Percentiles rank a stretch among this genome's conserved stretches.
These are phyloP conservation scores for Bucorvus abyssinicus DNA, from an alignment of 2,797 vertebrate species.

Conservation along the genomic window DNA sequence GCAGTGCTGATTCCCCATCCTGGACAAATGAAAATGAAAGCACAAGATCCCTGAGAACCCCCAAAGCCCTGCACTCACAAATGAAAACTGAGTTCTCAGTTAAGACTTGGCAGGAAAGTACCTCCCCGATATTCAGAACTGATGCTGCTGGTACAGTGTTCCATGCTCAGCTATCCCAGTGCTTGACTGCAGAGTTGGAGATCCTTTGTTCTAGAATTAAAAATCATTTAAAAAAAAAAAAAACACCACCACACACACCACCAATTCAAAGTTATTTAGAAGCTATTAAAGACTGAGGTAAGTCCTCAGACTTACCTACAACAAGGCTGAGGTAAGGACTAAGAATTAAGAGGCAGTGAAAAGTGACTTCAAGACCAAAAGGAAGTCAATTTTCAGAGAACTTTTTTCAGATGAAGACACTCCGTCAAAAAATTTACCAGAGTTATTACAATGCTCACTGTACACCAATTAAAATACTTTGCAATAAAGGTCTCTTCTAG, in stretches of 20 bases:
- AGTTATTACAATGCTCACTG: not conserved
- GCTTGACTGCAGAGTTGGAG: not conserved
- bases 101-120: not conserved
- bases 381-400: not conserved
- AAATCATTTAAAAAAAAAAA: not conserved
- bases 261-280: not conserved
- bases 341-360: not conserved
- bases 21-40: slow-evolving; percentile 47
- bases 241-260: not conserved
- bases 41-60: not conserved
- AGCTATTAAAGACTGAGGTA: not conserved
- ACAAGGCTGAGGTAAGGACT: not conserved
- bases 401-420: not conserved
- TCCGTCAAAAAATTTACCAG: not conserved
- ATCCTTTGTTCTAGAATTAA: not conserved
- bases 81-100: slow-evolving; percentile 16
- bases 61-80: slow-evolving; percentile 2
- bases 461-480: not conserved
- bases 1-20: not conserved
- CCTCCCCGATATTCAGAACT: not conserved
- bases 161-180: not conserved
- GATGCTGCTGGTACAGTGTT: not conserved
- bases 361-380: not conserved
- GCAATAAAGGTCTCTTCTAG: not conserved
- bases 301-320: not conserved